phyloP scores from a whole-genome alignment of 1,140 invertebrate species.

The Micrasema minimum region DNA sequence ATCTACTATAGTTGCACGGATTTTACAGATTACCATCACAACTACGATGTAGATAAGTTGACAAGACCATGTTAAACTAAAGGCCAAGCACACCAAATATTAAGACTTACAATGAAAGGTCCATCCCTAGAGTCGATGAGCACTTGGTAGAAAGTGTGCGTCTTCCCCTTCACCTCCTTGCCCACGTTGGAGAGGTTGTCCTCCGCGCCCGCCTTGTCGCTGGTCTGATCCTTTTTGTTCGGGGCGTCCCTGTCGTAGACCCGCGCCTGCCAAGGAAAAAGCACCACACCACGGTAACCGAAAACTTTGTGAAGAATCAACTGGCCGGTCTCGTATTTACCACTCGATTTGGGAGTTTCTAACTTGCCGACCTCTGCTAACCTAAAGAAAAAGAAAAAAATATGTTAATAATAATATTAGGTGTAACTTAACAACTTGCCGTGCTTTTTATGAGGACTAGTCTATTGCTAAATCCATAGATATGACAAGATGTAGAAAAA shows the following conservation, averaged over 20 bases:
- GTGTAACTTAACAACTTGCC: no score
- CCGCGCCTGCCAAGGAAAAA: conserved; percentile 95
- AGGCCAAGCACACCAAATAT: no score
- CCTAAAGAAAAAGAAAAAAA: conserved; percentile 59
- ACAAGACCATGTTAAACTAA: no score
- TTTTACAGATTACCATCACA: no score
- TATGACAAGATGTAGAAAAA: no score
- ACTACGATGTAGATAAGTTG: no score
- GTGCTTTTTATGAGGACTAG: no score
- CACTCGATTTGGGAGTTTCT: conserved; percentile 84
- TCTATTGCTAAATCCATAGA: no score
- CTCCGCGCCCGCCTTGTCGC: conserved; percentile 56
- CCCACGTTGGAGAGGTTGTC: conserved; percentile 70
- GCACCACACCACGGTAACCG: conserved; percentile 93
- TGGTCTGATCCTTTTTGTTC: conserved; percentile 59
- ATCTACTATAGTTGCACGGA: no score
- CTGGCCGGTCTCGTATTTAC: conserved; percentile 95
- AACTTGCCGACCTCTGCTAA: conserved; percentile 71
- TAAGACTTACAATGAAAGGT: conserved; percentile 90
- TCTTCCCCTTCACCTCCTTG: conserved; percentile 90
- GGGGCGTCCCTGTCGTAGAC: conserved; percentile 93
- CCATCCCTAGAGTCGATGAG: conserved; percentile 96
- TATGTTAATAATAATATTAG: neutral
- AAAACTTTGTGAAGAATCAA: conserved; percentile 95
- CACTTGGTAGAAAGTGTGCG: conserved; percentile 97